Evolutionary conservation across 2,888 invertebrate genomes (phyloP), one percentile per base, ranked within the genome.

Genomic region (Mechanitis mazaeus): DNA sequence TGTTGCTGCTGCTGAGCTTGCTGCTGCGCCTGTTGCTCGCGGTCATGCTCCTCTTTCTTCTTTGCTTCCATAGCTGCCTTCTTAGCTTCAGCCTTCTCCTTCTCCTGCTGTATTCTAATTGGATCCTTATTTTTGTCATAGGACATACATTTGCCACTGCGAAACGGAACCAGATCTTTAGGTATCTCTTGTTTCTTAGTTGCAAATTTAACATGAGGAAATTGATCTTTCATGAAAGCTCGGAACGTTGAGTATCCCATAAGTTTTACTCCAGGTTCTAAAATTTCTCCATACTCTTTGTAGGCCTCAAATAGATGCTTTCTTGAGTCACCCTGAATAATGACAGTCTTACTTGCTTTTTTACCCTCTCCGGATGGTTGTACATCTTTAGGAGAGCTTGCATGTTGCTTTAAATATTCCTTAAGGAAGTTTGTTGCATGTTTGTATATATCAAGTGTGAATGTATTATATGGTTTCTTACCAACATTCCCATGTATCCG

Each of bases 191-290:
- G 85, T 69, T 89, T 91, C 72, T 93, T 93, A 0, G 92, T 92
- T 65, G 93, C 94, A 75, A 95, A 95, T 75, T 93, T 94, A 3
- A 95, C 93, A 72, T 94, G 93, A 1, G 95, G 94, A 79, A 95
- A 95, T 76, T 95, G 95, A 72, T 94, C 94, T 76, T 94, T 95
- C 93, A 95, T 94, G 75, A 95, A 95, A 71, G 94, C 93, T 66
- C 95, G 89, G 84, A 95, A 95, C 9, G 95, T 95, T 1, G 95
- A 94, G 73, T 95, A 95, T 0, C 95, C 95, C 94, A 95, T 94
- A 20, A 94, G 84, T 80, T 95, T 95, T 12, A 94, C 92, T 59
- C 93, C 92, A 0, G 94, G 93, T 72, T 94, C 93, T 58, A 93
- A 81, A 68, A 93, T 92, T 76, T 93, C 93, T 65, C 94, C 94